A percentile compares a stretch with the other conserved stretches of the same genome.
Evolutionary conservation across 2,888 invertebrate genomes (phyloP).

Genomic region (Dicyrtomina minuta): DNA sequence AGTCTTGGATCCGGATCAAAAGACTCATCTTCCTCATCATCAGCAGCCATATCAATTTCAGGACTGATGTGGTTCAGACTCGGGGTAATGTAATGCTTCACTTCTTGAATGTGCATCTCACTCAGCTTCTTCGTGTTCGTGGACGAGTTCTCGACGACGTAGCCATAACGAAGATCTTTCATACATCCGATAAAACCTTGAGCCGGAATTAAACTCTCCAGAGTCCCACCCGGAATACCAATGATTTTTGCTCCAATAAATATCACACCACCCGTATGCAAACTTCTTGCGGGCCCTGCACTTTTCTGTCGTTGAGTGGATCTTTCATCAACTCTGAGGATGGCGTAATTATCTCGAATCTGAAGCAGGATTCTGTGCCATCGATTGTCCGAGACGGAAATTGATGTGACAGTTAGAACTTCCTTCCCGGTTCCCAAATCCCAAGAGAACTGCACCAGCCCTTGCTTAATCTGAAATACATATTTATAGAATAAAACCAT

Average conservation of each 20-base stretch:
- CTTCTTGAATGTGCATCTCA: slow-evolving; percentile 51
- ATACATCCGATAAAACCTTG: slow-evolving; percentile 89
- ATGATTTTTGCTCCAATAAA: slow-evolving; percentile 52
- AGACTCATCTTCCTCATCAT: slow-evolving; percentile 42
- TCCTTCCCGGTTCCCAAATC: slow-evolving; percentile 91
- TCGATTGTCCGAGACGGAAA: slow-evolving; percentile 77
- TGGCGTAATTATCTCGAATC: slow-evolving; percentile 50
- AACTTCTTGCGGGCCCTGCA: slow-evolving; percentile 49
- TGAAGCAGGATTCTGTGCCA: slow-evolving; percentile 69
- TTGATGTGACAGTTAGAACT: slow-evolving; percentile 71
- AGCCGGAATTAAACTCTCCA: slow-evolving; percentile 52
- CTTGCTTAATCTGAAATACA: slow-evolving; percentile 70
- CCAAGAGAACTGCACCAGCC: slow-evolving; percentile 83
- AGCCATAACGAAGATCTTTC: slow-evolving; percentile 78
- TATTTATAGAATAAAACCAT: too few relatives aligned
- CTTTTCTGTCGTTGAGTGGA: slow-evolving; percentile 51
- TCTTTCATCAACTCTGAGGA: slow-evolving; percentile 50
- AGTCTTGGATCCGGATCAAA: slow-evolving; percentile 38
- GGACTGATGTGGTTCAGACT: slow-evolving; percentile 45
- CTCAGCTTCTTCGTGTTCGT: slow-evolving; percentile 35
- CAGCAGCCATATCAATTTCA: slow-evolving; percentile 31
- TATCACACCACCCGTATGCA: slow-evolving; percentile 51
- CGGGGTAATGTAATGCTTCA: slow-evolving; percentile 53
- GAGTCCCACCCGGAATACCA: slow-evolving; percentile 45
- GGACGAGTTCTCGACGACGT: slow-evolving; percentile 59